Conservation (phyloP, 2,113 vertebrate species). For the Caretta caretta region DNA sequence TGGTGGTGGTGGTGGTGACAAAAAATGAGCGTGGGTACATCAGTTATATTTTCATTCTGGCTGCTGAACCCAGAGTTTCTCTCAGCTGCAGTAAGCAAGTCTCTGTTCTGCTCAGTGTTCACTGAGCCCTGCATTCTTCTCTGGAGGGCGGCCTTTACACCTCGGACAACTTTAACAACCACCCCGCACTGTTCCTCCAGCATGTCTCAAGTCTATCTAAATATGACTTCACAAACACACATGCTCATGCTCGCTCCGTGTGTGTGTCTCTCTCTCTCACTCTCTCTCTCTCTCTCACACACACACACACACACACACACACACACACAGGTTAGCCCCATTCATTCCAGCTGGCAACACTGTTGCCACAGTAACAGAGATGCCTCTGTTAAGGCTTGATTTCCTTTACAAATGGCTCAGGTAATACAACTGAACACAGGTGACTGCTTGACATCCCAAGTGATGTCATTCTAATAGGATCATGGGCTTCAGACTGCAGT, state of each 20-base stretch:
- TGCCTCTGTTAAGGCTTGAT: not conserved
- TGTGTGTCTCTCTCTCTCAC: too few species aligned
- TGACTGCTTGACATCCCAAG: not conserved
- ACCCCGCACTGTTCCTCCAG: not conserved
- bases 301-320: too few species aligned
- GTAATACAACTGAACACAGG: not conserved
- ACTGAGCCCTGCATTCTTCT: not conserved
- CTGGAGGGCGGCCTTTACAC: not conserved
- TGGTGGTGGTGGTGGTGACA: not conserved
- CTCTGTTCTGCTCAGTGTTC: not conserved
- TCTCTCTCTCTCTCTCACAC: too few species aligned
- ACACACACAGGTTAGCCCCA: not conserved
- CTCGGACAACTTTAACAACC: not conserved
- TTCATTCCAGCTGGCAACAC: not conserved
- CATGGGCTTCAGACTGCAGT: not conserved
- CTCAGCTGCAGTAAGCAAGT: not conserved
- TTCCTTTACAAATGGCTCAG: not conserved
- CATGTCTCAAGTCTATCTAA: not conserved
- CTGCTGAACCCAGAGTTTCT: rapidly evolving
- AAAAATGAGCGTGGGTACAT: rapidly evolving
- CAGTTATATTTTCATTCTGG: not conserved
- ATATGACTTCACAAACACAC: not conserved
- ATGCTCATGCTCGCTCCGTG: not conserved
- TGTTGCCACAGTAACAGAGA: not conserved
- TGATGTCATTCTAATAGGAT: not conserved